Base-by-base conservation (phyloP, 2,888 invertebrate species). In the Lasioglossum zephyrum region DNA sequence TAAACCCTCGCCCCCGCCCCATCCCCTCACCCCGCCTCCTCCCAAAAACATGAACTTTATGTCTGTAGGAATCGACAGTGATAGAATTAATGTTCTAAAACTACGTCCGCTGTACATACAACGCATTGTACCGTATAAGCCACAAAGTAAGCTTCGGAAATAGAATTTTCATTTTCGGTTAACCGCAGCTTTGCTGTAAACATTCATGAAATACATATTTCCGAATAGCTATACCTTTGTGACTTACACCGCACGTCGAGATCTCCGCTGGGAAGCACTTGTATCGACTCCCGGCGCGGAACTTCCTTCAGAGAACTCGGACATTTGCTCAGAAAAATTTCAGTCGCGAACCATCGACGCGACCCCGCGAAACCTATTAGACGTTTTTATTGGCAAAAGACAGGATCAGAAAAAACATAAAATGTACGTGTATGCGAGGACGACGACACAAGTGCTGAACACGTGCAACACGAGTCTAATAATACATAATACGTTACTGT, bases 401-500 rank as follows among this genome's bases (percentile, higher is more conserved):
- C 57, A 44, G 73, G 60, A 57, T 72, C 22, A 4, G 1, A 49
- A 49, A 73, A 49, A 73, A 49, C 22, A 8, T 63, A 66, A 69
- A 44, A 57, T 39, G 47, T 39, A 41, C 41, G 39, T 70, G 39
- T 26, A 39, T 49, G 53, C 86, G 84, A 81, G 87, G 84, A 76
- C 57, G 81, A 87, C 63, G 80, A 81, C 53, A 53, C 78, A 78
- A 86, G 86, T 86, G 86, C 87, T 85, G 72, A 11, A 36, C 9
- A 31, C 39, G 39, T 39, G 69, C 36, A 44, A 49, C 39, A 26
- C 47, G 44, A 77, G 73, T 79, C 73, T 80, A 83, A 78, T 57
- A 69, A 86, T 31, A 1, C 31, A 31, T 73, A 81, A 77, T 76
- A 79, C 86, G 87, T 92, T 92, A 90, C 93, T 93, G 87, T 92